Evolutionary conservation across 2,888 invertebrate species (phyloP), one percentile per base, ranked within the genome.

Genomic region (Drosophila subsilvestris): DNA sequence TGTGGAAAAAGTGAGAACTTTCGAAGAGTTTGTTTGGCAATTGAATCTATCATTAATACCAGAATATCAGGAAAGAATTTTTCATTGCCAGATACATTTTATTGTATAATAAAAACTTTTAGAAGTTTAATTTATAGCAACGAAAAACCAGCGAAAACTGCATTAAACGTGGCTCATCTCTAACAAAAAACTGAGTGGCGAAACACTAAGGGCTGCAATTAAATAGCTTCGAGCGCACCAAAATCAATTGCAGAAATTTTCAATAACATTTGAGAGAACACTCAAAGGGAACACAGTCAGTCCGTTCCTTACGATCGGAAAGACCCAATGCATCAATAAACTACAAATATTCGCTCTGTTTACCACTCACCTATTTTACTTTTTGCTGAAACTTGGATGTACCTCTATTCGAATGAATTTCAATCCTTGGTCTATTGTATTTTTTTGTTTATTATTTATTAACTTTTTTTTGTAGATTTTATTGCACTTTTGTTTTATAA

Each of bases 191-290:
- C 20, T 22, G 10, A n/a, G 17, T 20, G 42, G 3, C 54, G 22
- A 1, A 32, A 32, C 54, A 54, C 22, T 71, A 60, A 65, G 27
- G 65, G 62, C 78, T 73, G 80, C 86, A 88, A 88, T 88, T 88
- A 88, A 88, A 87, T 86, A 81, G 88, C 88, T 86, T 77, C 72
- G 73, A 85, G 87, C 78, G 70, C 70, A 68, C 71, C 61, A 75
- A 80, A 78, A 82, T 82, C 87, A 83, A 88, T 84, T 80, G 82
- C 78, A 71, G 86, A 78, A 79, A 87, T 88, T 88, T 88, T 83
- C 85, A 86, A 85, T 85, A 85, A 80, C 82, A 76, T 75, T 75
- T 75, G 78, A 85, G 78, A 85, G 80, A 74, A 75, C 81, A 80
- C 83, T 83, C 80, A 73, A 78, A 75, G 75, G 29, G 22, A 2